phyloP scores from a whole-genome alignment of 2,113 vertebrate species.

The Oncorhynchus clarkii region DNA sequence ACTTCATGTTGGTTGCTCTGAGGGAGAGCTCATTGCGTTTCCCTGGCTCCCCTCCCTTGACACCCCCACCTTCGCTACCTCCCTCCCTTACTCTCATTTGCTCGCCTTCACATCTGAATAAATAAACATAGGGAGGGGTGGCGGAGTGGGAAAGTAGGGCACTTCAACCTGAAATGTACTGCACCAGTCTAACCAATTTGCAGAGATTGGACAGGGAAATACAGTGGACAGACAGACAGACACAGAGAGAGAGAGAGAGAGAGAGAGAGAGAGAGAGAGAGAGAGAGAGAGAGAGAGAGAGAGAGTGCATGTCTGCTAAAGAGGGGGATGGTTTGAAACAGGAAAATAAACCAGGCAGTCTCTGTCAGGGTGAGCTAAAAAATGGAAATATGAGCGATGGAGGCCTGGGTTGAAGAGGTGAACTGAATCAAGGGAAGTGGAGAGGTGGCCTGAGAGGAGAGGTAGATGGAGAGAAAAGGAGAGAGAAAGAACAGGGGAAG shows the following conservation, averaged over 20 bases:
- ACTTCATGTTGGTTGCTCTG: neutral
- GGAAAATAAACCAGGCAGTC: constrained; percentile 8
- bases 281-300: constrained; percentile 1
- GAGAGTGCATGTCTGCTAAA: neutral
- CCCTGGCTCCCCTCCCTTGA: neutral
- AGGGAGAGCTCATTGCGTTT: neutral
- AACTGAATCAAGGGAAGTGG: neutral
- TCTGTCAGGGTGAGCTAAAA: neutral
- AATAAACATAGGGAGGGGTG: constrained; percentile 51
- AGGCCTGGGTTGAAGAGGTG: neutral
- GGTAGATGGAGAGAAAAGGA: neutral
- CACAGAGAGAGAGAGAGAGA: neutral
- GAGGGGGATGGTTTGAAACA: constrained; percentile 9
- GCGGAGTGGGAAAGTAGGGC: constrained; percentile 62
- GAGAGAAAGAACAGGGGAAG: neutral
- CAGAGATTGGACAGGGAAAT: constrained; percentile 49
- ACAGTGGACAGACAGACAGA: constrained; percentile 1
- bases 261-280: neutral
- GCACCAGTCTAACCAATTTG: constrained; percentile 58
- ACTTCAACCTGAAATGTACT: constrained; percentile 65
- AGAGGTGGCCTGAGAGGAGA: neutral
- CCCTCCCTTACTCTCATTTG: neutral
- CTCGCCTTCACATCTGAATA: constrained; percentile 44
- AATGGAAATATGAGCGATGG: neutral
- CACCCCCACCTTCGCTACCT: neutral